Base-by-base conservation (phyloP, 2,888 invertebrate species). In the Oconnorella tubifera region DNA sequence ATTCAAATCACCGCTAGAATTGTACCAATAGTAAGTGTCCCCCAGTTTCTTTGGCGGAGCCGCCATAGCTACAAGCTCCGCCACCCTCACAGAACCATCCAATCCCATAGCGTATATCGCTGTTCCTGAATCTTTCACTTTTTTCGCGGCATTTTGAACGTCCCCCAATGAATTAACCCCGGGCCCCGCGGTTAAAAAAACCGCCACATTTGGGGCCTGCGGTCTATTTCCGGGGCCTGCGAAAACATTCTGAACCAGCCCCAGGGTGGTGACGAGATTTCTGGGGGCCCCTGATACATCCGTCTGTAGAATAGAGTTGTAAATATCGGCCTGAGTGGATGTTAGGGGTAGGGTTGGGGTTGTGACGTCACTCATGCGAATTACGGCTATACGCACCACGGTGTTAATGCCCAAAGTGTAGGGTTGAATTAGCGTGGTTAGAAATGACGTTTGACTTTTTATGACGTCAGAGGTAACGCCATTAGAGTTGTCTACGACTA, bases 11-110 rank as follows among this genome's bases (percentile, higher is more conserved):
- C 14, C 53, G 4, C 23, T 51, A 6, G 53, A 19, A 25, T 23
- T 51, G 53, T 19, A 25, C 53, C 6, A 19, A 27, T 19, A 51
- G 25, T 51, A 51, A 6, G 10, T 51, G 25, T 51, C 53, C 10
- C 53, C 53, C 53, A 25, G 14, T 6, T 27, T 10, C 53, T 51
- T 51, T 19, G 53, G 53, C 53, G 53, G 14, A 6, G 53, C 53
- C 25, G 53, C 10, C 4, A 51, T 19, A 6, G 53, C 53, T 6
- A 6, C 25, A 19, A 51, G 53, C 53, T 51, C 53, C 23, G 14
- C 25, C 40, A 14, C 40, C 19, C 40, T 40, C 40, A 40, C 53
- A 25, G 25, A 6, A 27, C 25, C 25, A 19, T 19, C 10, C 53
- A 51, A 27, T 10, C 53, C 53, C 14, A 51, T 27, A 19, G 14